Evolutionary conservation across 1,140 invertebrate species (phyloP), one percentile per base, ranked within the genome.

Genomic region (Euborellia annulipes): DNA sequence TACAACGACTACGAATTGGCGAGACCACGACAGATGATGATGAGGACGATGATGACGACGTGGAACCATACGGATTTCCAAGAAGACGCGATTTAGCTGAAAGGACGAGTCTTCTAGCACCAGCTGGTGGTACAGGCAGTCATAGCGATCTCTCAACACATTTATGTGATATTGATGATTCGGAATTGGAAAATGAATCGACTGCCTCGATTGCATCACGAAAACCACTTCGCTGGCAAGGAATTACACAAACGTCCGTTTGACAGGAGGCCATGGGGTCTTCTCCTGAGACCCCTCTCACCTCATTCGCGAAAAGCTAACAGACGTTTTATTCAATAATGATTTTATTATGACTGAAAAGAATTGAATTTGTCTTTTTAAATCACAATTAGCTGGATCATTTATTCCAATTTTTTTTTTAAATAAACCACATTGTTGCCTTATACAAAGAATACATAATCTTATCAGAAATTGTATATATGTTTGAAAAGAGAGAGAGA

Each of bases 111-210:
- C 65, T 87, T 48, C 69, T 84, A 30, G 23, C 23, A 11, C 23
- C 23, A 27, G 71, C 72, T 41, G 71, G 70, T 42, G 70, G 69
- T 37, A 79, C 72, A 36, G 79, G 78, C 3, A 81, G 76, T 49
- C 81, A 81, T 58, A 90, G 85, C 63, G 85, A 89, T 62, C 69
- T 89, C 41, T 89, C 86, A 17, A 78, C 85, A 18, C 79, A 83
- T 65, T 70, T 92, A 22, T 92, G 88, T 70, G 88, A 91, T 70
- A 89, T 92, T 57, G 87, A 91, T 64, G 88, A 91, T 64, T 85
- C 82, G n/a, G 84, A 87, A 59, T 76, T 71, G 55, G 79, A 82
- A 58, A 59, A 61, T 47, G 58, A 64, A 45, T 70, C 73, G 54
- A 64, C 68, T 45, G 73, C 73, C 55, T 70, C 62, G 41, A 61